Base-by-base conservation (phyloP, 2,797 vertebrate species). In the Pagetopsis macropterus region DNA sequence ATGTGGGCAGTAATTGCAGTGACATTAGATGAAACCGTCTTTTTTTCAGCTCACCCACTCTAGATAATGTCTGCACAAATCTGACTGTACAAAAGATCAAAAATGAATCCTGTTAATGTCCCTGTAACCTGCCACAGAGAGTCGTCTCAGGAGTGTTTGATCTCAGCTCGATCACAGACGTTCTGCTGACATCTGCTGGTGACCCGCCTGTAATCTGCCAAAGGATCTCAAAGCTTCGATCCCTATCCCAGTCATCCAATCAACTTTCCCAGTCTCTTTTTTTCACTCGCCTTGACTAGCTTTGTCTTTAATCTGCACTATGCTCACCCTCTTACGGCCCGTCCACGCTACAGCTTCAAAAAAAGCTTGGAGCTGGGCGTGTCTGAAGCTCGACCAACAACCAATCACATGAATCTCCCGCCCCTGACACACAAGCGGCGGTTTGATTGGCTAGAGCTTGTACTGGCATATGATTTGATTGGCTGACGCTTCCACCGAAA, bases 181-280 rank as follows among this genome's bases (percentile, higher is more conserved):
- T 81, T 90, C 80, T 90, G 61, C 85, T 87, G 87, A 85, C 84
- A 88, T 88, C 90, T 89, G 81, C 88, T 89, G 90, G 90, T 89
- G 79, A 81, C 85, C 75, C 61, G 56, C 23, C 73, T 78, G 79
- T 84, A 83, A 79, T 88, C 88, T 80, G 69, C 67, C 75, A 74
- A 54, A 76, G 60, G 54, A 88, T 85, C 81, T 81, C 61, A 54
- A 75, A 68, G 70, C 84, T 86, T 86, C 51, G 76, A 86, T 84
- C 72, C 71, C 51, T 57, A 84, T 87, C 82, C 60, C 74, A 81
- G 78, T 70, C 86, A 71, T 74, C 73, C 83, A 80, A 68, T 90
- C 79, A 85, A 76, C 82, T 84, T 72, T 62, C 65, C 14, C 21
- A 51, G 70, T 33, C 50, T 72, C 79, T 78, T 66, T 66, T 62